Evolutionary conservation across 2,797 vertebrate genomes (phyloP), one percentile per base, ranked within the genome.

Genomic region (Coreius guichenoti): DNA sequence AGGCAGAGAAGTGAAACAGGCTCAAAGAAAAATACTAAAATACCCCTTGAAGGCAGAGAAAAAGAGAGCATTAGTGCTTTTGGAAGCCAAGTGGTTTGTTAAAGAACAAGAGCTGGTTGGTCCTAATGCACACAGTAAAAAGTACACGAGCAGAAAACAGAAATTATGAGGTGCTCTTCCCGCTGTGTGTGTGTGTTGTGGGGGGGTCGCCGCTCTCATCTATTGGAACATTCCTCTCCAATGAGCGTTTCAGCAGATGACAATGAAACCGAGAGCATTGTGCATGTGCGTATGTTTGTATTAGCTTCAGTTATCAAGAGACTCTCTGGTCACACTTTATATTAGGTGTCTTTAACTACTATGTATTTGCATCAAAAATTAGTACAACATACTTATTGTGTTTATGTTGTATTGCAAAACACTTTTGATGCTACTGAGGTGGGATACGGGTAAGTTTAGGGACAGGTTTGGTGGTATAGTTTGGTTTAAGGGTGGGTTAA

Each of bases 181-280:
- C 7, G 29, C 54, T 45, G 8, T 43, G 39, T 43, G 39, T 43
- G 39, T 43, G 39, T 43, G 39, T 43, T 77, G 51, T 47, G 12
- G 6, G 17, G 33, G 67, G 31, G 6, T 36, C 51, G 74, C 43
- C 14, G 26, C 81, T 74, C 4, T 63, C 36, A 43, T 80, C 54
- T 69, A 80, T 58, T 68, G 7, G 73, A 86, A 86, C 87, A 84
- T 84, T 88, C 78, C 29, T 47, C 87, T 88, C 78, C 72, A 81
- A 26, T 73, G 81, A 88, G 70, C 54, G 76, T 81, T 61, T 81
- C 31, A 31, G 33, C 47, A 47, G 54, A 84, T 19, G 61, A 84
- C 29, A 75, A 80, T 58, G 61, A 84, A 74, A 84, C 56, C 26
- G 61, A 56, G 67, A 84, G 72, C 7, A 58, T 61, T 67, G n/a